Evolutionary conservation across 2,797 vertebrate genomes (phyloP).

Genomic region (Kryptopterus vitreolus): DNA sequence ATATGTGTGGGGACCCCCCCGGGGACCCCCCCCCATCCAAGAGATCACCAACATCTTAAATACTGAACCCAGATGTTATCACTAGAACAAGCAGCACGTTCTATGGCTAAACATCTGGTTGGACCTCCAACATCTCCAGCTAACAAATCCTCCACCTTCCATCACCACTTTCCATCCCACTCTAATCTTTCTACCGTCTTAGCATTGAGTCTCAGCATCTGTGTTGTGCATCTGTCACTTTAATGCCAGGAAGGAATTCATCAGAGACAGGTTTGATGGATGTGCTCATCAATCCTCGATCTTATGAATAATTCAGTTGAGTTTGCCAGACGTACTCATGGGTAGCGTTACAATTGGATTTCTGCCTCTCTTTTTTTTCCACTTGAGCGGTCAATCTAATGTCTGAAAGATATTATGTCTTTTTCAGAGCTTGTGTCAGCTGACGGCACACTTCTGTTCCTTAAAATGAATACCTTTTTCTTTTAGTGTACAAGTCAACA

Average conservation of each 20-base stretch:
- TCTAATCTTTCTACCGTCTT: not conserved
- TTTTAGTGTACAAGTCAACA: not conserved
- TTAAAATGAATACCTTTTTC: not conserved
- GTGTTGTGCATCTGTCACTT: not conserved
- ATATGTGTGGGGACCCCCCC: too few species aligned
- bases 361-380: not conserved
- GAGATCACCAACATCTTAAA: not conserved
- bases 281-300: not conserved
- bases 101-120: not conserved
- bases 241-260: not conserved
- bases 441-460: not conserved
- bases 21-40: too few species aligned
- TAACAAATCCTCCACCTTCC: not conserved
- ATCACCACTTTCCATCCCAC: not conserved
- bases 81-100: not conserved
- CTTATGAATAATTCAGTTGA: constrained; percentile 7
- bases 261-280: not conserved
- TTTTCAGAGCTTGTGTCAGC: not conserved
- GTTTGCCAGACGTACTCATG: not conserved
- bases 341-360: not conserved
- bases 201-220: not conserved
- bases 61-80: not conserved
- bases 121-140: not conserved
- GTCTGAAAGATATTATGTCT: not conserved
- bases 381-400: not conserved